phyloP scores from a whole-genome alignment of 2,113 vertebrate species.

The Stictonetta naevosa region DNA sequence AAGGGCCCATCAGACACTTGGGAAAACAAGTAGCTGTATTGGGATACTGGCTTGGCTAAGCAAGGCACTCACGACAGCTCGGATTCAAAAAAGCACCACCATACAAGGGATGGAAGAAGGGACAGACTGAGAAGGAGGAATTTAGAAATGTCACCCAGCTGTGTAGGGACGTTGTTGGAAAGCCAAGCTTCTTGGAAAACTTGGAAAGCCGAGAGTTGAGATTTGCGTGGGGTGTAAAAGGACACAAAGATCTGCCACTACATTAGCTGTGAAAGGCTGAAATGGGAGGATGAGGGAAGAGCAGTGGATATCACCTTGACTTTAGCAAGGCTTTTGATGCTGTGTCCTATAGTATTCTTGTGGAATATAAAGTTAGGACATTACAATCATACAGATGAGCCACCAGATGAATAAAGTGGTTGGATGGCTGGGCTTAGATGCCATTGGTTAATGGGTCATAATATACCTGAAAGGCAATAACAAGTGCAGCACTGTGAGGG shows the following conservation, averaged over 20 bases:
- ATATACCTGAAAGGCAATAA: neutral
- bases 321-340: neutral
- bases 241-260: neutral
- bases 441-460: neutral
- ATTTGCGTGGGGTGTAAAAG: neutral
- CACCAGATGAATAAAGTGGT: neutral
- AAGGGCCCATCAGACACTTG: neutral
- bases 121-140: neutral
- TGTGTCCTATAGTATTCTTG: neutral
- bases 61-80: neutral
- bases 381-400: neutral
- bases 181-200: neutral
- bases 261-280: neutral
- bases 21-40: neutral
- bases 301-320: neutral
- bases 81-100: neutral
- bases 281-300: neutral
- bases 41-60: neutral
- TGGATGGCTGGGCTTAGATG: neutral
- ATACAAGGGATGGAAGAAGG: fast-evolving
- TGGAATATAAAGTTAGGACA: neutral
- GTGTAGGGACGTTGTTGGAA: neutral
- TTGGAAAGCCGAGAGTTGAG: neutral
- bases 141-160: neutral
- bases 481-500: too few relatives aligned